These are phyloP conservation scores for Metopolophium dirhodum DNA, from an alignment of 1,140 invertebrate species.

Conservation along the genomic window DNA sequence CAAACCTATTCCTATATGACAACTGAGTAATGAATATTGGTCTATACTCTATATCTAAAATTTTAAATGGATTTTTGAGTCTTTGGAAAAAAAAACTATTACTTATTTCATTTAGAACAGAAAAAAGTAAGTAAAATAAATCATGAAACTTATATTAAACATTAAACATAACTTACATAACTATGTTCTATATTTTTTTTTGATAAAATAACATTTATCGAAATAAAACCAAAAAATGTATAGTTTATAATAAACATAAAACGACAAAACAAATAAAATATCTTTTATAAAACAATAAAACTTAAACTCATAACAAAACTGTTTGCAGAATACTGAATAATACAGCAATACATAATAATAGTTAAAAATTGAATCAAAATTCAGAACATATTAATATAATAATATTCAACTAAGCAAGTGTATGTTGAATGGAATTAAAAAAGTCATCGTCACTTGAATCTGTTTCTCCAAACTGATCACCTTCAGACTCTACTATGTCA, in stretches of 20 bases:
- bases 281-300: background rate
- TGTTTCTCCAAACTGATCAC: background rate
- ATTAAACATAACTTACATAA: background rate
- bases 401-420: background rate
- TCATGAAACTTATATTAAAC: background rate
- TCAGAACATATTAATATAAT: background rate
- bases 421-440: background rate
- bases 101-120: no score
- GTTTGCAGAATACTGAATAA: background rate
- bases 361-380: background rate
- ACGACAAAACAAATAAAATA: background rate
- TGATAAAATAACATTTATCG: background rate
- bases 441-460: constrained; percentile 24
- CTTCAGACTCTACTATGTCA: background rate
- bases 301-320: background rate
- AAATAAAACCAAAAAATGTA: background rate
- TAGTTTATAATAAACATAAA: background rate
- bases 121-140: background rate
- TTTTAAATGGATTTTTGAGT: no score
- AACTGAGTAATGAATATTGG: no score
- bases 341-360: background rate
- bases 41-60: no score
- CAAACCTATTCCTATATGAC: no score
- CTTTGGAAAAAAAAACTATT: no score
- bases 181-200: no score